Conservation (phyloP, 2,797 vertebrate genomes). For the Lagorchestes hirsutus region DNA sequence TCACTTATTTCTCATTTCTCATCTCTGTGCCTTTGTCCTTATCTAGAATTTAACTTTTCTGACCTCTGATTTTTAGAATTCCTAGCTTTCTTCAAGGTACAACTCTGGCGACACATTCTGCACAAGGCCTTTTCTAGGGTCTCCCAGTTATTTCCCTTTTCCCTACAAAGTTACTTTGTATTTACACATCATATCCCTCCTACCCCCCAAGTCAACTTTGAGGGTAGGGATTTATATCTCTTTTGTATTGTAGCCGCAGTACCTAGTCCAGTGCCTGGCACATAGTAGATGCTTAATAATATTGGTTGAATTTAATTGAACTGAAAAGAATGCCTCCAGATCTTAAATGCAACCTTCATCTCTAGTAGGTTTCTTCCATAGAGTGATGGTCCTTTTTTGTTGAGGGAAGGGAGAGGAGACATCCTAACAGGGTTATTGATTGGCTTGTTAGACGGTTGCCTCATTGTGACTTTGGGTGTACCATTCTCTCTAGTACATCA, state of each 20-base stretch:
- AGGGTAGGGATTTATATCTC: not conserved
- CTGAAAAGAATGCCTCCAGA: not conserved
- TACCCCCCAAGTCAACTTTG: not conserved
- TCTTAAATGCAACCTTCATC: not conserved
- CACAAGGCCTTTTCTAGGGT: not conserved
- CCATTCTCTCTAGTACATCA: not conserved
- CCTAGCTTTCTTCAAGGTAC: not conserved
- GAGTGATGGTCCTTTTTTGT: not conserved
- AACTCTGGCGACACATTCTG: not conserved
- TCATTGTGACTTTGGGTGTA: not conserved
- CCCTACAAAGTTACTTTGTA: no score
- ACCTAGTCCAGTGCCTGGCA: not conserved
- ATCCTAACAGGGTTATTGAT: not conserved
- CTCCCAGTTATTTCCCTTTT: not conserved
- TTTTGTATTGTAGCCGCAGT: constrained; percentile 10
- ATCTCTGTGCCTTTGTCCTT: not conserved
- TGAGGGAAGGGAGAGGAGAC: not conserved
- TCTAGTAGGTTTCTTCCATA: not conserved
- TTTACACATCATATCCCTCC: no score
- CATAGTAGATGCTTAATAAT: constrained; percentile 10
- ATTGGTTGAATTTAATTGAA: not conserved
- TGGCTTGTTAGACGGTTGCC: not conserved
- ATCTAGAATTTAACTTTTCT: not conserved
- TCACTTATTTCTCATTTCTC: not conserved
- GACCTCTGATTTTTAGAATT: not conserved